A percentile compares a stretch with the other conserved stretches of the same genome.
Evolutionary conservation across 2,113 vertebrate genomes (phyloP).

Genomic region (Thamnaconus septentrionalis): DNA sequence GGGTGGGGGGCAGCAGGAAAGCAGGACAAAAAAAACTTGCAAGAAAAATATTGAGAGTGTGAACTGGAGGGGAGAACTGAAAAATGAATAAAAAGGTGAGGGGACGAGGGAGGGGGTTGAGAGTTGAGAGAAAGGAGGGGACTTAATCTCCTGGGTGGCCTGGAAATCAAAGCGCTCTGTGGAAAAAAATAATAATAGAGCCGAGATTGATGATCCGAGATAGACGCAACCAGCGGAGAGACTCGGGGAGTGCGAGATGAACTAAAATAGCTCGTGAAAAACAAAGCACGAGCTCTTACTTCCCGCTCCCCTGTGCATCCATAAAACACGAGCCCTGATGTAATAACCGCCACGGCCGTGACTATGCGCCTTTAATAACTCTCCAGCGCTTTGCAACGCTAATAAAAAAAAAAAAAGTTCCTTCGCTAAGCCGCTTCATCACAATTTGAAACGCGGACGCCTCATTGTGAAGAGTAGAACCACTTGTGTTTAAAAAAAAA

Average conservation of each 20-base stretch:
- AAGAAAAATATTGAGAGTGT: neutral
- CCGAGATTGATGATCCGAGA: slow-evolving; percentile 76
- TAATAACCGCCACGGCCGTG: slow-evolving; percentile 3
- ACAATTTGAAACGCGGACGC: too few species aligned
- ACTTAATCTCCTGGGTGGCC: slow-evolving; percentile 77
- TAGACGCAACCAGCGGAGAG: slow-evolving; percentile 55
- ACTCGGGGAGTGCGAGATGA: slow-evolving; percentile 41
- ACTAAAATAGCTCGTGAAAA: slow-evolving; percentile 59
- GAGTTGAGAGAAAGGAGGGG: slow-evolving; percentile 22
- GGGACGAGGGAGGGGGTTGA: slow-evolving; percentile 19
- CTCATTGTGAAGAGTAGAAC: neutral
- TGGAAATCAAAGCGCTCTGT: slow-evolving; percentile 71
- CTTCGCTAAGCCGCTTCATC: neutral
- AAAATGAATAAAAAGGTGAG: slow-evolving; percentile 29
- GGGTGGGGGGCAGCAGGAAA: too few species aligned
- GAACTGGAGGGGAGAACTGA: neutral
- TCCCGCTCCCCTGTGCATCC: slow-evolving; percentile 7
- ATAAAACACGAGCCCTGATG: slow-evolving; percentile 51
- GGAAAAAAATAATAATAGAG: slow-evolving; percentile 75
- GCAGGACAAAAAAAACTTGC: neutral
- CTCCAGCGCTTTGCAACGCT: too few species aligned
- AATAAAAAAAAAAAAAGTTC: neutral
- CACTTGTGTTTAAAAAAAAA: neutral
- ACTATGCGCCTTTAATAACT: too few species aligned
- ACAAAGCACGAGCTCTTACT: slow-evolving; percentile 13